Evolutionary conservation across 2,113 vertebrate genomes (phyloP), one percentile per base, ranked within the genome.

Genomic region (Limnothrissa miodon): DNA sequence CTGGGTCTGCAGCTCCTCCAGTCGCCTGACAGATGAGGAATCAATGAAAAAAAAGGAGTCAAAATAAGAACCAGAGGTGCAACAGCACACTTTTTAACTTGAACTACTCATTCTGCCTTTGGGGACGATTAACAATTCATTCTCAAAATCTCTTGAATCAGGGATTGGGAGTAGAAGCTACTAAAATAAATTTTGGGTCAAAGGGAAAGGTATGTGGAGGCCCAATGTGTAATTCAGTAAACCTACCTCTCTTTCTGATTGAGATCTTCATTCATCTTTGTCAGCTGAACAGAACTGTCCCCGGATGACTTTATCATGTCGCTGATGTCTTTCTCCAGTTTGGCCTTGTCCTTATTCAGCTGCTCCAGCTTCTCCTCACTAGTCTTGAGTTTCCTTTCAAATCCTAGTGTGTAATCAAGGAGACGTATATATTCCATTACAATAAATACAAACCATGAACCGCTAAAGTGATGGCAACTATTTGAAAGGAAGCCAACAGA

Each of bases 281-380:
- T 96, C 45, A 99, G 92, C 90, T 98, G 97, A 82, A 93, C 93
- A 86, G 98, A 99, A 91, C 93, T 96, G 88, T 99, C 96, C 83
- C 98, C 98, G 0, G 98, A 98, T 9, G 97, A 96, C 86, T 95
- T 97, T 89, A 98, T 97, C 91, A 98, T 96, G 82, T 97, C 97
- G 5, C 94, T 95, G 81, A 99, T 96, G 82, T 98, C 94, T 4
- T 93, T 95, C 90, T 99, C 96, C 79, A 99, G 91, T 87, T 98
- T 99, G 88, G 85, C 86, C 92, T 99, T 99, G 23, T 95, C 96
- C 59, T 96, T 95, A 1, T 89, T 85, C 84, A 99, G 90, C 81
- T 96, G 96, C 39, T 95, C 94, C 42, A 96, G 93, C 83, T 93
- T 96, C 88, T 97, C 96, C 85, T 96, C 95, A 42, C 93, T 87